These are phyloP conservation scores for Oreochromis grahami DNA, from an alignment of 2,797 vertebrate species.

Conservation along the genomic window DNA sequence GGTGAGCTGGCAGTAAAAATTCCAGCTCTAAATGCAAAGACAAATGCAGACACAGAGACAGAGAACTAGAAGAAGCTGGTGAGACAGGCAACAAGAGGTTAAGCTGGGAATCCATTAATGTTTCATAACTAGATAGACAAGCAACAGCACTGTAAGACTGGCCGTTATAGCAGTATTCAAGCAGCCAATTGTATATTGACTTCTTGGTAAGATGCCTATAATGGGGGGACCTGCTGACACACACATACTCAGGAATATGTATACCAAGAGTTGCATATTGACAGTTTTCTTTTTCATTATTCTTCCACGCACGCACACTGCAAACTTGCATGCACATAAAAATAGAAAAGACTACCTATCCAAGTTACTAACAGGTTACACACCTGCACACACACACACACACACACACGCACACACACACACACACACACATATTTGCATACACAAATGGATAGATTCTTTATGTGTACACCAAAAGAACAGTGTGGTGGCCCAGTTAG, in stretches of 20 bases:
- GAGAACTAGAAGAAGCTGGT: neutral
- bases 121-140: slow-evolving; percentile 3
- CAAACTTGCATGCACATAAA: neutral
- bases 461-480: neutral
- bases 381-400: neutral
- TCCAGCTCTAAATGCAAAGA: neutral
- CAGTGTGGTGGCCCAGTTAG: slow-evolving; percentile 26
- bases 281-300: neutral
- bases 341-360: neutral
- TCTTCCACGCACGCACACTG: neutral
- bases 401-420: neutral
- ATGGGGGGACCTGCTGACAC: neutral
- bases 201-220: neutral
- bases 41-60: neutral
- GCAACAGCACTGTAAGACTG: neutral
- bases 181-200: neutral
- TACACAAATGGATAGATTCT: neutral
- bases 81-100: neutral
- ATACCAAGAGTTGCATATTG: neutral
- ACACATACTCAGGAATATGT: neutral
- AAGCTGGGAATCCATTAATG: neutral
- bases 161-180: neutral
- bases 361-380: neutral
- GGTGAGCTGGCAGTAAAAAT: neutral
- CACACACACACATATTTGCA: neutral